Evolutionary conservation across 30 jellyfish, hydroid and myxozoan genomes (phyloP), one percentile per base, ranked within the genome.

Genomic region (Chironex yamaguchii): DNA sequence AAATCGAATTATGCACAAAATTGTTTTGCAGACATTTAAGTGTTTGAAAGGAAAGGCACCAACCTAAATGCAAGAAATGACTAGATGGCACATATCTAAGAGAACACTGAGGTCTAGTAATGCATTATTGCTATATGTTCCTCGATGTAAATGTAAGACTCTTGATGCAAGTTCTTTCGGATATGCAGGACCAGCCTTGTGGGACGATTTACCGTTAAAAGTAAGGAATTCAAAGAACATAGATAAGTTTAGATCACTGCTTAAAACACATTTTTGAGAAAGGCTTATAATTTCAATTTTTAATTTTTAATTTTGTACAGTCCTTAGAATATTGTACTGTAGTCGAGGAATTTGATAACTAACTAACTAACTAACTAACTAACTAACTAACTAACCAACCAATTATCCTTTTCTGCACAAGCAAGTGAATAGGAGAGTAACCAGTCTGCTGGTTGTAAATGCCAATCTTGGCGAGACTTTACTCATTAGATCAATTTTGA

Each of bases 31-130:
- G 67, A 52, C 1, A 53, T 50, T 52, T 24, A 52, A 76, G 63
- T 76, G 81, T 24, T 53, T 79, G 42, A 29, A 53, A 79, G 69
- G 90, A 79, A 32, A 79, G 36, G 82, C 82, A 32, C 90, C 42
- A 54, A 29, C 52, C 68, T 79, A 79, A 53, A 53, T 79, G 85
- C 79, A 76, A 28, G 75, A 51, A 64, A 76, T 50, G 88, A 76
- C 52, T 51, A 76, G 84, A 79, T 53, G 82, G 71, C n/a, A n/a
- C 84, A 27, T 0, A 50, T 23, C 79, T 3, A 76, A 20, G 53
- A 49, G 58, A 63, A 53, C 89, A 76, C 58, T 76, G 80, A 28
- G 80, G 80, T 50, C 81, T 30, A 53, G 63, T 24, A 76, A 6
- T 50, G 62, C 63, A 23, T 34, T 76, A 24, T 63, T 76, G 89